Evolutionary conservation across 2,113 vertebrate genomes (phyloP).

Genomic region (Buteo buteo): DNA sequence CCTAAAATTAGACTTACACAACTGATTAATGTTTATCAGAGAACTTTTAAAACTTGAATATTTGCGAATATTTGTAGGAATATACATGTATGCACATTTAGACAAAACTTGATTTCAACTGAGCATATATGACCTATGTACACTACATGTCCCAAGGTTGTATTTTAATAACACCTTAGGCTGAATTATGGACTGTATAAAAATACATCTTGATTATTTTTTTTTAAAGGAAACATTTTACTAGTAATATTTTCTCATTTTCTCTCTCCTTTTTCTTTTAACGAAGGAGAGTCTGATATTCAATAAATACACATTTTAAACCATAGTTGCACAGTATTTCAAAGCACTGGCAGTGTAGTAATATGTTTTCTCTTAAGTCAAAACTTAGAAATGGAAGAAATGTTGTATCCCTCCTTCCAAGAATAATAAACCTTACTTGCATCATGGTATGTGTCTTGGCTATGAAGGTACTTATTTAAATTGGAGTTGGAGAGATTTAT

Average conservation of each 20-base stretch:
- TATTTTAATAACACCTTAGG: not conserved
- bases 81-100: accelerated
- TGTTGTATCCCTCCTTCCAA: not conserved
- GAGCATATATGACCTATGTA: not conserved
- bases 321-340: not conserved
- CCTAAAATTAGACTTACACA: not conserved
- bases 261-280: not conserved
- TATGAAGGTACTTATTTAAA: not conserved
- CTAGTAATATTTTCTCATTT: not conserved
- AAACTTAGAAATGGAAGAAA: not conserved
- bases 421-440: not conserved
- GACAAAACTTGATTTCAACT: not conserved
- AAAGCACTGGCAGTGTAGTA: not conserved
- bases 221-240: not conserved
- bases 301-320: not conserved
- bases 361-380: not conserved
- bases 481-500: not conserved
- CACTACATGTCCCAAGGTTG: accelerated
- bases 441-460: not conserved
- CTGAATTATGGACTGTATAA: not conserved
- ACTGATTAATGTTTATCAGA: not conserved
- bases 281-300: not conserved
- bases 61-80: not conserved
- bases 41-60: not conserved
- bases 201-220: not conserved